Evolutionary conservation across 2,888 invertebrate genomes (phyloP), one percentile per base, ranked within the genome.

Genomic region (Plagodis dolabraria): DNA sequence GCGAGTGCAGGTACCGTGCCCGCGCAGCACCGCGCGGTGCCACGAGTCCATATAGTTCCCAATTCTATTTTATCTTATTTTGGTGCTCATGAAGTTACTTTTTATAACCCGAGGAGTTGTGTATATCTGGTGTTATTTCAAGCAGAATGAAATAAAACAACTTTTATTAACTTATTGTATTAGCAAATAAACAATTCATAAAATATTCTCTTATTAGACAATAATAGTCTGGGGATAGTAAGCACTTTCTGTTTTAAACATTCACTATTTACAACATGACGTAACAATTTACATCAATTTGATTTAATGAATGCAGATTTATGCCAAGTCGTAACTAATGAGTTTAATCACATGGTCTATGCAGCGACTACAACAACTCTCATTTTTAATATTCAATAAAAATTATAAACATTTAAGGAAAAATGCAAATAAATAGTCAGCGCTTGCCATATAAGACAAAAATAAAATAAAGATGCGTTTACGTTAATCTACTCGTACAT

Each of bases 141-240:
- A n/a, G 42, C 11, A 40, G 50, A 43, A 35, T 42, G 22, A 63
- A 64, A 50, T 51, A 56, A 74, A 85, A 86, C 83, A 75, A 76
- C 68, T 57, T 66, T 54, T 67, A 72, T 74, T 86, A 86, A 85
- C 85, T 88, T 96, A 61, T 98, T 90, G 89, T 92, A 92, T 92
- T 92, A 92, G 92, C 92, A 92, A 92, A 92, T 92, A 92, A 92
- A 92, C 92, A 92, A 91, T 91, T 89, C 87, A 90, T 92, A 92
- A 92, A 92, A 92, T 91, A 91, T 90, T 89, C 87, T 87, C 86
- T 86, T 86, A 88, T 79, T 85, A 86, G 82, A 90, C 82, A 85
- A 79, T 83, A 77, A 77, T 82, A 86, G 82, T 87, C 87, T 84
- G 74, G 74, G 73, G 75, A 80, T 78, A 82, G 79, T 74, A 83